phyloP scores from a whole-genome alignment of 2,888 invertebrate genomes.

The Acutogordius australiensis region DNA sequence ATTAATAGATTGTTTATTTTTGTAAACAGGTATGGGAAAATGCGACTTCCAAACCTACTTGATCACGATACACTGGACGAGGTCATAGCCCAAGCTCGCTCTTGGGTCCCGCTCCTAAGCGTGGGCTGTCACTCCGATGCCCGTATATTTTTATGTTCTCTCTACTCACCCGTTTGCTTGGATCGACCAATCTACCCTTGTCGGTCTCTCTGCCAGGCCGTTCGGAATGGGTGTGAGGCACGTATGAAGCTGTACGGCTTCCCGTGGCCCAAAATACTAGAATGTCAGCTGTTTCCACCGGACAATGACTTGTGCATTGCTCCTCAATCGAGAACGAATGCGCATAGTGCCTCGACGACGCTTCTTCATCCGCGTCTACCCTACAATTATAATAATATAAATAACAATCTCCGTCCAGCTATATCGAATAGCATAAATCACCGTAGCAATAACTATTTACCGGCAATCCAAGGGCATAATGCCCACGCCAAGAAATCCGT shows the following conservation, averaged over 20 bases:
- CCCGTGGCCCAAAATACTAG: conserved; percentile 35
- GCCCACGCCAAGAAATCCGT: no score
- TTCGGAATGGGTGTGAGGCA: conserved; percentile 30
- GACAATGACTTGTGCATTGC: conserved; percentile 35
- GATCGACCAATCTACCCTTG: conserved; percentile 33
- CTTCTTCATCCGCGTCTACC: no score
- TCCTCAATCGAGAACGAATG: no score
- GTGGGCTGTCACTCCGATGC: conserved; percentile 35
- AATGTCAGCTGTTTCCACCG: conserved; percentile 32
- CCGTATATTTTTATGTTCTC: conserved; percentile 34
- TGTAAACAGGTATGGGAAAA: conserved; percentile 28
- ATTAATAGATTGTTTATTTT: no score
- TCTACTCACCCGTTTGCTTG: conserved; percentile 34
- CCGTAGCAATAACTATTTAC: no score
- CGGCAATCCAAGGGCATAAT: no score
- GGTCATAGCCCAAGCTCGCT: conserved; percentile 28
- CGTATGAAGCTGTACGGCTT: conserved; percentile 33
- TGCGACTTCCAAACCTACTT: conserved; percentile 35
- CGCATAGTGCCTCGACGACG: no score
- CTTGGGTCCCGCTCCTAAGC: conserved; percentile 32
- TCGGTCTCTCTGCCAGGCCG: conserved; percentile 32
- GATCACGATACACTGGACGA: conserved; percentile 34
- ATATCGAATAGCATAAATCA: no score
- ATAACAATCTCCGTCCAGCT: no score
- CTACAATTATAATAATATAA: no score